phyloP scores from a whole-genome alignment of 2,113 vertebrate species.

The Scytalopus superciliaris region DNA sequence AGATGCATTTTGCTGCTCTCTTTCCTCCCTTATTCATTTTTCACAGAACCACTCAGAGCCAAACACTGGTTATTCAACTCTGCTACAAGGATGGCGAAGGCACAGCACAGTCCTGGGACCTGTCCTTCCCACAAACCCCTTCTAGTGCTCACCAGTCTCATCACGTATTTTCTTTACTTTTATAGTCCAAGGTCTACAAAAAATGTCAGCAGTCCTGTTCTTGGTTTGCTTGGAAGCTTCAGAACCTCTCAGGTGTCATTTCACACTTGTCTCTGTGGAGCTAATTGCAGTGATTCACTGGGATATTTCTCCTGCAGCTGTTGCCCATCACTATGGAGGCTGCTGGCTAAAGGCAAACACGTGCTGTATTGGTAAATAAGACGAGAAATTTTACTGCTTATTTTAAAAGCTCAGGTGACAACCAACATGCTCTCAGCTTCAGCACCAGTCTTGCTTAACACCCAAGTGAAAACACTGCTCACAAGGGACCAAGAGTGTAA shows the following conservation, averaged over 20 bases:
- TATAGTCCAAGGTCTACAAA: neutral
- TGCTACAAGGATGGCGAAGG: neutral
- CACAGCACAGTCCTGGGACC: neutral
- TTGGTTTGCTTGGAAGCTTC: neutral
- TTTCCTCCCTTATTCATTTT: neutral
- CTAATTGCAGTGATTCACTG: neutral
- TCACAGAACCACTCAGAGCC: neutral
- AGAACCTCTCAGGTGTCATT: neutral
- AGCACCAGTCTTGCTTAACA: neutral
- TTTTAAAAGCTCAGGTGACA: neutral
- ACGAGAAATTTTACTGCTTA: neutral
- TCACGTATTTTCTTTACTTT: neutral
- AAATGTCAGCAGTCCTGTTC: rapidly evolving
- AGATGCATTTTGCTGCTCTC: neutral
- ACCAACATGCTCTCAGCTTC: neutral
- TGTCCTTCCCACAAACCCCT: neutral
- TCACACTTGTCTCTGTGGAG: neutral
- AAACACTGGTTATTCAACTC: neutral
- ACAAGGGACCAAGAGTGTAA: neutral
- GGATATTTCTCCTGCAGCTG: neutral
- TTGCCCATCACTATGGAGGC: neutral
- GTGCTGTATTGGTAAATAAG: neutral
- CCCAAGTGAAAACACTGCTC: neutral
- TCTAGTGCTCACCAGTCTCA: neutral
- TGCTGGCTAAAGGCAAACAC: neutral